Evolutionary conservation across 2,113 vertebrate species (phyloP), one percentile per base, ranked within the genome.

Genomic region (Nycticorax nycticorax): DNA sequence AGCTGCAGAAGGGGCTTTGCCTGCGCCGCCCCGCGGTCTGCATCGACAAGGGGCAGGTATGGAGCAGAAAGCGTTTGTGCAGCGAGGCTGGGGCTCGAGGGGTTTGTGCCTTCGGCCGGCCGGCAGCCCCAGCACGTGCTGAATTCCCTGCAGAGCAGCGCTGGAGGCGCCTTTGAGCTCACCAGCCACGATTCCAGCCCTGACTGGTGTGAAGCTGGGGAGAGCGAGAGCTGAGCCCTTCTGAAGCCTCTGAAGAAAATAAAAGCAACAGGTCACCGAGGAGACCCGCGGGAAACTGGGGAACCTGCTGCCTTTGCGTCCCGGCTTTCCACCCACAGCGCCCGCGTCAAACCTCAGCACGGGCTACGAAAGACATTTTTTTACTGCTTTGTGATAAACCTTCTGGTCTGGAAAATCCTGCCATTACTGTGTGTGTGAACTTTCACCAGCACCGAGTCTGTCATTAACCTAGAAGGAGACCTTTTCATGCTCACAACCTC

Each of bases 381-480:
- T 77, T 64, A 88, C 59, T 93, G 72, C 41, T 45, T 85, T 72
- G 45, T 55, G 77, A 85, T 64, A 79, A 77, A 83, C 63, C 22
- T 80, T n/a, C 52, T 47, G 33, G 53, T 78, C 56, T 56, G 68
- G 64, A 88, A 84, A 74, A 39, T 82, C 53, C 45, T 82, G 57
- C 55, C 56, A 35, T 88, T 82, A 88, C 13, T 85, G 27, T 14
- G 37, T 53, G 37, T 76, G 32, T 89, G 96, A 94, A 89, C 77
- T 84, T 96, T 93, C 85, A 81, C 86, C 74, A 52, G 71, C 63
- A 52, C 59, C 0, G 4, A 63, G 71, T 92, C 76, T 80, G 79
- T 91, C 93, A 95, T 96, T 95, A 88, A 77, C 89, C 82, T 33
- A 91, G 79, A 81, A 96, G 90, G 43, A 96, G 96, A 97, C 89